A percentile compares a stretch with the other conserved stretches of the same genome.
Conservation (phyloP, 2,888 invertebrate genomes). For the Matsumyia berberina region DNA sequence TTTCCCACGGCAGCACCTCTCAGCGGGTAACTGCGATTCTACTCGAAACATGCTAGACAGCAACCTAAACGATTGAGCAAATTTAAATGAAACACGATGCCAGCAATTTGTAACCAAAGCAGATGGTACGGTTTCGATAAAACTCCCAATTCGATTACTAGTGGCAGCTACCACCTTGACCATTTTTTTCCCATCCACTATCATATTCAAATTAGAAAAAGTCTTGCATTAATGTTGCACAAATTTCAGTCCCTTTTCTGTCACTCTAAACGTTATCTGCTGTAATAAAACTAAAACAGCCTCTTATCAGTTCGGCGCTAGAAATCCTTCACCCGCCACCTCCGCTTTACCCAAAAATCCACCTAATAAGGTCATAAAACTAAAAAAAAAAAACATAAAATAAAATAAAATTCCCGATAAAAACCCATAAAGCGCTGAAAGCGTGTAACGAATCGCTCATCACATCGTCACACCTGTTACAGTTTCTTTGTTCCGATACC, state of each 20-base stretch:
- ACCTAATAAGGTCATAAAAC: slow-evolving; percentile 35
- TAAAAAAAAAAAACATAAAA: slow-evolving; percentile 11
- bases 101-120: too few species aligned
- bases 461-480: slow-evolving; percentile 62
- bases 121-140: too few species aligned
- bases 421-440: slow-evolving; percentile 21
- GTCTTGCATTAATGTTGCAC: not conserved
- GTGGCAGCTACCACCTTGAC: too few species aligned
- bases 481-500: slow-evolving; percentile 35
- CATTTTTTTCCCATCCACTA: too few species aligned
- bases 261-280: not conserved
- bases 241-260: not conserved
- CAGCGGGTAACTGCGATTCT: too few species aligned
- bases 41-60: too few species aligned
- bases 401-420: not conserved
- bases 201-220: too few species aligned
- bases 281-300: not conserved
- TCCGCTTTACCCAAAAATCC: slow-evolving; percentile 13
- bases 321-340: slow-evolving; percentile 28
- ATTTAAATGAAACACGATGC: too few species aligned
- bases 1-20: too few species aligned
- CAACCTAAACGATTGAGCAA: too few species aligned
- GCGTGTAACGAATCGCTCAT: slow-evolving; percentile 61
- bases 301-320: slow-evolving; percentile 16
- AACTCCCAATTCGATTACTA: too few species aligned